Evolutionary conservation across 2,888 invertebrate species (phyloP).

Genomic region (Coelinius sp.): DNA sequence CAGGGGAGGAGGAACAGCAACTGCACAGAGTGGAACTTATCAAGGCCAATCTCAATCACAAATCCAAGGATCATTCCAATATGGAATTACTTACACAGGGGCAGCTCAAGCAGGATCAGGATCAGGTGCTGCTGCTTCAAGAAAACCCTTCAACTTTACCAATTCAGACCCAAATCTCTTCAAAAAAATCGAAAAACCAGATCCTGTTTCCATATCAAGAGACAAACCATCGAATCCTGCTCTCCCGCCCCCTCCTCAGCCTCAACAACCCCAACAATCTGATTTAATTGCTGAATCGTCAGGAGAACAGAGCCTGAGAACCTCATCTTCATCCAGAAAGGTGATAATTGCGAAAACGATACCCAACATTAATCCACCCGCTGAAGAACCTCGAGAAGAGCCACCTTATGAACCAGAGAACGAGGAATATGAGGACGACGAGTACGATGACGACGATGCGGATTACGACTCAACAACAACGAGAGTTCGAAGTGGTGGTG

Average conservation of each 20-base stretch:
- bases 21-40: constrained; percentile 82
- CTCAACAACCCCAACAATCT: not conserved
- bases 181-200: constrained; percentile 57
- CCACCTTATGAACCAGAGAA: constrained; percentile 24
- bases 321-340: constrained; percentile 53
- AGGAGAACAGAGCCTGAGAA: constrained; percentile 40
- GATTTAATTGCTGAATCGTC: not conserved
- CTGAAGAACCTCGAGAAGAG: constrained; percentile 33
- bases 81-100: constrained; percentile 83
- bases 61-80: constrained; percentile 85
- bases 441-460: constrained; percentile 73
- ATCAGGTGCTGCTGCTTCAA: constrained; percentile 64
- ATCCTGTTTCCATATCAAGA: constrained; percentile 25
- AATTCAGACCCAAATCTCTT: constrained; percentile 57
- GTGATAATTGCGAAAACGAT: constrained; percentile 42
- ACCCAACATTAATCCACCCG: constrained; percentile 32
- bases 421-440: constrained; percentile 70
- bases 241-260: not conserved
- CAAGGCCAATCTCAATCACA: constrained; percentile 88
- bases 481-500: constrained; percentile 44
- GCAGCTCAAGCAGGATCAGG: constrained; percentile 89
- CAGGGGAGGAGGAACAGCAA: constrained; percentile 83
- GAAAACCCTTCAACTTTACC: constrained; percentile 64
- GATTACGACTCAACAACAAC: constrained; percentile 48
- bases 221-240: not conserved